Conservation (phyloP, 2,113 vertebrate genomes). For the Semnornis frantzii region DNA sequence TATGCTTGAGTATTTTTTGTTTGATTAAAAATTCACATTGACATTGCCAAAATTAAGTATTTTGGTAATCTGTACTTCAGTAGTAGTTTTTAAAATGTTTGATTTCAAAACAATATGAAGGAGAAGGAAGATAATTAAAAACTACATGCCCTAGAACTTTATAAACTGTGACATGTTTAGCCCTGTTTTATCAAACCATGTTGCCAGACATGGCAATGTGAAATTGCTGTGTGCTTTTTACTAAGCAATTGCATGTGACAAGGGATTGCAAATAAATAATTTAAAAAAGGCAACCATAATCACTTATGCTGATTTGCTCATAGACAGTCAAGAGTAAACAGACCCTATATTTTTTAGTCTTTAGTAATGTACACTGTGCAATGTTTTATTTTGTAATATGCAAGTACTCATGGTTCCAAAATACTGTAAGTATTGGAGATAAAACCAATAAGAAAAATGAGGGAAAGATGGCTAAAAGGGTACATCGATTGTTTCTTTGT, state of each 20-base stretch:
- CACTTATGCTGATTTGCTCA: not conserved
- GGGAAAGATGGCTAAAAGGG: slow-evolving; percentile 36
- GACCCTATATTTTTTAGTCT: not conserved
- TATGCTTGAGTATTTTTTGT: not conserved
- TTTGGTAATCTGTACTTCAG: not conserved
- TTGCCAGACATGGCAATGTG: not conserved
- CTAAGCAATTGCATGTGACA: not conserved
- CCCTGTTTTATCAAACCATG: not conserved
- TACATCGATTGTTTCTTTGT: slow-evolving; percentile 63
- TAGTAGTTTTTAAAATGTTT: not conserved
- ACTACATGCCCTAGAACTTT: not conserved
- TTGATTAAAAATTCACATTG: not conserved
- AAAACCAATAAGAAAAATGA: slow-evolving; percentile 47
- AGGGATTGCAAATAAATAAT: not conserved
- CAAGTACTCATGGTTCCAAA: not conserved
- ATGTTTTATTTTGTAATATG: slow-evolving; percentile 14
- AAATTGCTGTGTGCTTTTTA: not conserved
- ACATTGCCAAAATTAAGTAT: not conserved
- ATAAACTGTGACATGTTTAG: not conserved
- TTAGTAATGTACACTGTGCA: slow-evolving; percentile 10
- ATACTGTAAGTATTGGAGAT: slow-evolving; percentile 9
- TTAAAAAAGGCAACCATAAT: not conserved
- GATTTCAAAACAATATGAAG: not conserved
- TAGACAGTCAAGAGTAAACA: not conserved
- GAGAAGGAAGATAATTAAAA: not conserved